Percentiles rank a stretch among this genome's conserved stretches.
Conservation (phyloP, 2,888 invertebrate genomes). For the Hypercompe scribonia region DNA sequence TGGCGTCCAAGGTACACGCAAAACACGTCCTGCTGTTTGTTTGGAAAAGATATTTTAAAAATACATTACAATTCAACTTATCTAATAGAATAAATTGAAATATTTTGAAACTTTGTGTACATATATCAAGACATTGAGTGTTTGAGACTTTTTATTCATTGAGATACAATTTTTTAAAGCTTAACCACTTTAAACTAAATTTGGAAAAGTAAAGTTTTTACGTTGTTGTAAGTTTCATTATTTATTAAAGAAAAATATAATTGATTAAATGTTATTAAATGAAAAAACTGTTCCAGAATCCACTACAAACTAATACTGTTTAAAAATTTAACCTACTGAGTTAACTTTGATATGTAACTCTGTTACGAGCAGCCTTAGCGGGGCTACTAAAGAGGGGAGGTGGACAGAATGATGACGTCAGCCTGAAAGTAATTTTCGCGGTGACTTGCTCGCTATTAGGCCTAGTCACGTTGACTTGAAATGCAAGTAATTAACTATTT, state of each 20-base stretch:
- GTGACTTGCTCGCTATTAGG: conserved; percentile 66
- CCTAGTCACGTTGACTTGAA: conserved; percentile 52
- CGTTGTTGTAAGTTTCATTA: background rate
- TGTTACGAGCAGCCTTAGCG: conserved; percentile 32
- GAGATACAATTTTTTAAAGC: no score
- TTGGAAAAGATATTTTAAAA: no score
- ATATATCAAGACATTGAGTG: no score
- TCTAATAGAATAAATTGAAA: no score
- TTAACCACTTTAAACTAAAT: background rate
- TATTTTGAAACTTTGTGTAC: no score
- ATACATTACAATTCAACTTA: no score
- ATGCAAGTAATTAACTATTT: conserved; percentile 65
- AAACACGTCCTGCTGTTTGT: background rate
- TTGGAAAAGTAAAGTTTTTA: background rate
- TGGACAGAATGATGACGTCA: conserved; percentile 69
- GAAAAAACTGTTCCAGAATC: background rate
- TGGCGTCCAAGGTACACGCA: background rate
- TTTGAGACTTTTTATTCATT: no score
- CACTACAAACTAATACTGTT: background rate
- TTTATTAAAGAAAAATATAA: no score
- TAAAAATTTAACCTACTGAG: conserved; percentile 32
- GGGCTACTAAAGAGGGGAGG: conserved; percentile 25
- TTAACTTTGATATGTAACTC: background rate
- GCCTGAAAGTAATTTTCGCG: conserved; percentile 72
- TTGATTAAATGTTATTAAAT: background rate